Evolutionary conservation across 2,888 invertebrate genomes (phyloP), one percentile per base, ranked within the genome.

Genomic region (Pseudolycoriella hygida): DNA sequence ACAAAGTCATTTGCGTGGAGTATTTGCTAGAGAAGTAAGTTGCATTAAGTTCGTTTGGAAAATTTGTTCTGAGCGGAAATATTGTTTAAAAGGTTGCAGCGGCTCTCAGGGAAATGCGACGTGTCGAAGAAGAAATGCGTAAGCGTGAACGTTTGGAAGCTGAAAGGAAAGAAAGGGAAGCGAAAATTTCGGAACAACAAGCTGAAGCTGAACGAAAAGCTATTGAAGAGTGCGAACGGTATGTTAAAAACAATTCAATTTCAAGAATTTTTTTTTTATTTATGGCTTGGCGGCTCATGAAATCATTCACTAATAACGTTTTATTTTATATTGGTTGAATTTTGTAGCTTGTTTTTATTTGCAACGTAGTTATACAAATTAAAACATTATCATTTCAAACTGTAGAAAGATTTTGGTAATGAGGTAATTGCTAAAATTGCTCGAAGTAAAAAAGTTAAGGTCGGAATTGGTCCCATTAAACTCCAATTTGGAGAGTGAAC

Each of bases 41-140:
- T 25, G 25, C 4, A 15, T 45, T 12, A 34, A 34, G 15, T 3
- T 14, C 5, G 34, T 41, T 15, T 40, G 5, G 30, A 14, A 43
- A 15, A 30, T 42, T 43, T 30, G 20, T 20, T 41, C 42, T n/a
- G n/a, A n/a, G n/a, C n/a, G n/a, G n/a, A n/a, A n/a, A n/a, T n/a
- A n/a, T 25, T 41, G 30, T 46, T 43, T 50, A 53, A 47, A 39
- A 67, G 66, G 72, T 83, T 6, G 89, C 89, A 1, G 73, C 82
- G 1, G 89, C 90, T 0, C 62, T 92, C 49, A 66, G 88, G 5
- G 89, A 90, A 68, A 89, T 90, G 86, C 70, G 78, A 51, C 67
- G 84, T 18, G 85, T 87, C 46, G 86, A 88, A 60, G 80, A 84
- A 57, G 86, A 87, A 68, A 86, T 88, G 75, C 73, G 81, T 49